Evolutionary conservation across 2,888 invertebrate genomes (phyloP).

Genomic region (Julus scandinavius): DNA sequence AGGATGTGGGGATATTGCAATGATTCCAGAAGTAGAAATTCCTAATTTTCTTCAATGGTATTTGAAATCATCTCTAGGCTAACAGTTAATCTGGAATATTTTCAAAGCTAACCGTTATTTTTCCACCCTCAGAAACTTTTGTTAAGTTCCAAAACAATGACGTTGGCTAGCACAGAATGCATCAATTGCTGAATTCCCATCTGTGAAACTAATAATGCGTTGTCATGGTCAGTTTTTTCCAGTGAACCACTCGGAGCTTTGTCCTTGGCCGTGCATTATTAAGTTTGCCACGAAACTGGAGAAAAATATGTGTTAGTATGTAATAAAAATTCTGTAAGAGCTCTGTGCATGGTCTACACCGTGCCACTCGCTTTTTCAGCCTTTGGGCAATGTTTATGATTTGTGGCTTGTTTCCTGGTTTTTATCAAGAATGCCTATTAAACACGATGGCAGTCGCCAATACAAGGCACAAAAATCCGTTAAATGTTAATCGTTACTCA

Average conservation of each 20-base stretch:
- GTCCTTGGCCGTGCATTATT: conserved; percentile 41
- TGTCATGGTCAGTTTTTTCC: not conserved
- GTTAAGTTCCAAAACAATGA: too few species aligned
- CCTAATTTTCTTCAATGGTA: too few species aligned
- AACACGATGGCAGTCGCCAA: not conserved
- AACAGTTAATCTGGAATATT: too few species aligned
- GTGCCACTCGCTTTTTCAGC: not conserved
- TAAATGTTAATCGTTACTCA: conserved; percentile 1
- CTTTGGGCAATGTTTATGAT: not conserved
- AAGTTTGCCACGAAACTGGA: not conserved
- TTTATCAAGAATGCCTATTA: not conserved
- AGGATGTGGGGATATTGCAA: too few species aligned
- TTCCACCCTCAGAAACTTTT: not conserved
- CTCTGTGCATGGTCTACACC: not conserved
- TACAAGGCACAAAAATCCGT: conserved; percentile 3
- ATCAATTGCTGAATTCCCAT: not conserved
- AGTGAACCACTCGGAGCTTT: not conserved
- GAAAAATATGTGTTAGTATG: not conserved
- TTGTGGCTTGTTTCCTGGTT: conserved; percentile 1
- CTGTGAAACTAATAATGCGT: not conserved
- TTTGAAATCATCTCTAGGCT: too few species aligned
- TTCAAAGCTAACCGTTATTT: not conserved
- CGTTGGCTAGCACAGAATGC: not conserved
- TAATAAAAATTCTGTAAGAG: not conserved
- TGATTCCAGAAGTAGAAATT: too few species aligned